Conservation (phyloP, 2,888 invertebrate genomes). For the Drosophila neutralis region DNA sequence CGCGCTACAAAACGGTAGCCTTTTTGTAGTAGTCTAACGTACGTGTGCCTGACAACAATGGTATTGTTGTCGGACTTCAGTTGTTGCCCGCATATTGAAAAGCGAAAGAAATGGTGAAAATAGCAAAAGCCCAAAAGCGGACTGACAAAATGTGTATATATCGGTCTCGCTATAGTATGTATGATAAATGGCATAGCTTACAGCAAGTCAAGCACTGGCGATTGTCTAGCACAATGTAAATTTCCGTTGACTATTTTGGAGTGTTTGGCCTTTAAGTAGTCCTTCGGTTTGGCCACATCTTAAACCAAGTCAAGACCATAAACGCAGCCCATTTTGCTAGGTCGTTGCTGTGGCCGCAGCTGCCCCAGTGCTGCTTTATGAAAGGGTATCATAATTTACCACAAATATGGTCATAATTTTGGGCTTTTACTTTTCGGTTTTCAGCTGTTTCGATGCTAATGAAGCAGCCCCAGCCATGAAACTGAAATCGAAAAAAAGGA, state of each 20-base stretch:
- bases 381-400: slow-evolving; percentile 81
- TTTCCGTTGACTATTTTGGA: slow-evolving; percentile 69
- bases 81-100: slow-evolving; percentile 53
- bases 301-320: slow-evolving; percentile 34
- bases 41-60: slow-evolving; percentile 43
- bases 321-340: slow-evolving; percentile 50
- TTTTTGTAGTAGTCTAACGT: slow-evolving; percentile 39
- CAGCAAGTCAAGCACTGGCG: slow-evolving; percentile 74
- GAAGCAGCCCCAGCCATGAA: slow-evolving; percentile 57
- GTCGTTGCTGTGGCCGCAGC: slow-evolving; percentile 46
- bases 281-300: slow-evolving; percentile 59
- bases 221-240: slow-evolving; percentile 77
- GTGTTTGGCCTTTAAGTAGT: slow-evolving; percentile 54
- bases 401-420: slow-evolving; percentile 81
- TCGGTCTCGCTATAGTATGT: slow-evolving; percentile 46
- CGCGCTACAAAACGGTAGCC: slow-evolving; percentile 64
- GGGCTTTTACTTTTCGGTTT: slow-evolving; percentile 73
- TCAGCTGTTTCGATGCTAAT: slow-evolving; percentile 49
- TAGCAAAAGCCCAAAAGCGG: slow-evolving; percentile 62
- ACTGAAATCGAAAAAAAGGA: slow-evolving; percentile 47
- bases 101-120: slow-evolving; percentile 80
- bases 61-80: slow-evolving; percentile 46
- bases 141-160: slow-evolving; percentile 70
- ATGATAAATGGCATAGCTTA: slow-evolving; percentile 82
- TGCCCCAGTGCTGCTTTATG: slow-evolving; percentile 69